Base-by-base conservation (phyloP, 2,113 vertebrate species). In the Pandion haliaetus region DNA sequence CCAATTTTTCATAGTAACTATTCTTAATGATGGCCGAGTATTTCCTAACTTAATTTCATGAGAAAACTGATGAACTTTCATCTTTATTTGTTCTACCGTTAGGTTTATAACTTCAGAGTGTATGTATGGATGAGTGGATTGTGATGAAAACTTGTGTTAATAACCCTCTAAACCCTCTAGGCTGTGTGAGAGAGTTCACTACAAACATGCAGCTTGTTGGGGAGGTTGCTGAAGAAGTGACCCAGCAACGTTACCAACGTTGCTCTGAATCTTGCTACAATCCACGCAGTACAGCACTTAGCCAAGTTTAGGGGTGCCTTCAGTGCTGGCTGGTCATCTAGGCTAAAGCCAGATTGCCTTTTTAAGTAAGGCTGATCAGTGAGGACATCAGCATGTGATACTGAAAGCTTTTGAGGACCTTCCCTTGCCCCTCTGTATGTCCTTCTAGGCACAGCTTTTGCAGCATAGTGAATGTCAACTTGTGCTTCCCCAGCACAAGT, bases 201-300 rank as follows among this genome's bases (percentile, higher is more conserved):
- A 59, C 20, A 44, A 71, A 40, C 28, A 18, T 20, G 8, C 17
- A 80, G 54, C 79, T 62, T 42, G 6, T 17, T 70, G 57, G 24
- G 65, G 57, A 79, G 52, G 8, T 25, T 54, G 72, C 59, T 88
- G 77, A 89, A 44, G 91, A 67, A 91, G 40, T 52, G 38, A 71
- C 50, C 67, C 63, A 52, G 29, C 31, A 65, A 17, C 0, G 0
- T 85, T 72, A 34, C 14, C 29, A 3, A 2, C 0, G 0, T 86
- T 82, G 40, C 58, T 92, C 54, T 72, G 40, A 74, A 49, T 40
- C 36, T 78, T 2, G 0, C 62, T 50, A 5, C 0, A 0, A 54
- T 45, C 69, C 55, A 38, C 6, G 0, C 21, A 45, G 21, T 17
- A 20, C 10, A 73, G 8, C 36, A 8, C 38, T 81, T 20, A 32